phyloP scores from a whole-genome alignment of 2,797 vertebrate genomes.

The Gobio occitaniae region DNA sequence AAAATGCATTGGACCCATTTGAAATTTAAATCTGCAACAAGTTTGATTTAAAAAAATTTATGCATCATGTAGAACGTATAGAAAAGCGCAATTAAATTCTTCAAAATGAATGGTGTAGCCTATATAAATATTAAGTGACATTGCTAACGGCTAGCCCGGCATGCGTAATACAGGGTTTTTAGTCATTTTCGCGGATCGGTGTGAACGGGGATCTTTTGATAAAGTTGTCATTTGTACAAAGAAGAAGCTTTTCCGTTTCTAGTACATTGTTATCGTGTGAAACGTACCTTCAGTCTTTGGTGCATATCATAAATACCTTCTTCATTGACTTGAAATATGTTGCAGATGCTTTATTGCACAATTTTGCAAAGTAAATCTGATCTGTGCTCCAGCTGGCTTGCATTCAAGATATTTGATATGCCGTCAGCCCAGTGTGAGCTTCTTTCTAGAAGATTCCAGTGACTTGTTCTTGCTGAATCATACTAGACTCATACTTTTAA shows the following conservation, averaged over 20 bases:
- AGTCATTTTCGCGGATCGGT: background rate
- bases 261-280: background rate
- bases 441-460: conserved; percentile 20
- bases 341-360: background rate
- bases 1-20: too few species aligned
- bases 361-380: background rate
- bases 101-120: too few species aligned
- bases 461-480: conserved; percentile 7
- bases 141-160: background rate
- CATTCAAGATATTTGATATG: conserved; percentile 8
- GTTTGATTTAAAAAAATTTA: too few species aligned
- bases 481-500: background rate
- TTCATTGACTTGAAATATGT: background rate
- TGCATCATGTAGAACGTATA: too few species aligned
- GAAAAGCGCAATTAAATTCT: too few species aligned
- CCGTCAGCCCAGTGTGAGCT: background rate
- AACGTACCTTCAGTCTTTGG: background rate
- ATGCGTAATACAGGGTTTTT: background rate
- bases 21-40: too few species aligned
- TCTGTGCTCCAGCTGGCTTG: conserved; percentile 25
- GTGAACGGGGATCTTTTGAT: background rate
- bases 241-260: background rate
- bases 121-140: background rate
- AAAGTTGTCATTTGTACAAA: background rate
- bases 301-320: background rate